Conservation (phyloP, 2,888 invertebrate species). For the Aspidapion aeneum region DNA sequence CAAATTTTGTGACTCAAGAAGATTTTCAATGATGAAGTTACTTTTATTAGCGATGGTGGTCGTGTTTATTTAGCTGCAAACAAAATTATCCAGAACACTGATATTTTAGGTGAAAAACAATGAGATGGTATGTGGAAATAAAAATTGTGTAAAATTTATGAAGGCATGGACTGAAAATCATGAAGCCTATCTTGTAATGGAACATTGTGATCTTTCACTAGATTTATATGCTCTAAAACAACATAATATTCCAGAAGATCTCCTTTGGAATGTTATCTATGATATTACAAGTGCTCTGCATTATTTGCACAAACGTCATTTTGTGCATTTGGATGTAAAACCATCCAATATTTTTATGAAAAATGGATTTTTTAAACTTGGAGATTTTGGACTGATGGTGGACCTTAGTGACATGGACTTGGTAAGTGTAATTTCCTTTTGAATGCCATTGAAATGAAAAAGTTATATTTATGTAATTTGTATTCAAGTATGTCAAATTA, state of each 20-base stretch:
- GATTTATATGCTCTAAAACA: slow-evolving; percentile 54
- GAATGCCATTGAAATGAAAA: too few species aligned
- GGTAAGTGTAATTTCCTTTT: too few species aligned
- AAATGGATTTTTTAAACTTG: slow-evolving; percentile 65
- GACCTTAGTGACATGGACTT: slow-evolving; percentile 60
- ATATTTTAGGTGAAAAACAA: slow-evolving; percentile 55
- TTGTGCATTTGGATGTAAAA: slow-evolving; percentile 75
- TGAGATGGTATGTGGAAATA: slow-evolving; percentile 63
- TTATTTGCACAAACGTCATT: slow-evolving; percentile 62
- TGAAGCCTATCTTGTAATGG: slow-evolving; percentile 66
- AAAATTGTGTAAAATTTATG: slow-evolving; percentile 63
- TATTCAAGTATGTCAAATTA: not conserved
- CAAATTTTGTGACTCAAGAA: too few species aligned
- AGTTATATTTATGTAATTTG: not conserved
- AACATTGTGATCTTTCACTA: slow-evolving; percentile 63
- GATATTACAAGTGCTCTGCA: slow-evolving; percentile 63
- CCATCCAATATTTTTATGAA: slow-evolving; percentile 71
- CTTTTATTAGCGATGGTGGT: too few species aligned
- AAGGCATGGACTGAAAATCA: slow-evolving; percentile 72
- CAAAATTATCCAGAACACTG: too few species aligned
- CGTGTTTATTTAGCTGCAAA: too few species aligned
- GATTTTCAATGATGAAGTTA: too few species aligned
- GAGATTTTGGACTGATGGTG: slow-evolving; percentile 71
- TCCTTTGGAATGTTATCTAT: slow-evolving; percentile 63
- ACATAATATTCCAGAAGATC: slow-evolving; percentile 56